Conservation (phyloP, 1,140 invertebrate genomes). For the Radopholus similis region DNA sequence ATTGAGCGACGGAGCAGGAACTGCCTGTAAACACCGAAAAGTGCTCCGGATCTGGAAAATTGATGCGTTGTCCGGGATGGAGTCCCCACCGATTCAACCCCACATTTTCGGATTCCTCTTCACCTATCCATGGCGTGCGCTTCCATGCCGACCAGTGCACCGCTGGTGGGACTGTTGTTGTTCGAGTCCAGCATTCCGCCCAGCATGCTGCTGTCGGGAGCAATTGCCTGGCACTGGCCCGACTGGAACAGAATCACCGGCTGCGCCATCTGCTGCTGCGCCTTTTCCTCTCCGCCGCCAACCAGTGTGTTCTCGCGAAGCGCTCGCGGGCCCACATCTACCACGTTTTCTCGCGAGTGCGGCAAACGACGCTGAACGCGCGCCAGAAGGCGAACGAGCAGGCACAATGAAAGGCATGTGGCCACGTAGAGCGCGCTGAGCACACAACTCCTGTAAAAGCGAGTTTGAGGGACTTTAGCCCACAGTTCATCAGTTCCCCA, state of each 20-base stretch:
- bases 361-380: constrained; percentile 2
- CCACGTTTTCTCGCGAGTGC: neutral
- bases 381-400: constrained; percentile 13
- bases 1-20: neutral
- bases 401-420: constrained; percentile 8
- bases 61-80: neutral
- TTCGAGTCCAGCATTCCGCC: neutral
- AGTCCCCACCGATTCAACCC: no score
- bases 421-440: constrained; percentile 9
- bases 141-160: no score
- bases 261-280: neutral
- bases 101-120: no score
- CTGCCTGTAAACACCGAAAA: neutral
- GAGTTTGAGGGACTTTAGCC: neutral
- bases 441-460: constrained; percentile 17
- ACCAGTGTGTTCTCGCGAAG: neutral
- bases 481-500: neutral
- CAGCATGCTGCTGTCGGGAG: neutral
- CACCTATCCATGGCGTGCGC: neutral
- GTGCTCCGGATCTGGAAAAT: neutral
- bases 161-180: no score
- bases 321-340: no score
- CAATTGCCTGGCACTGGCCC: neutral
- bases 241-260: neutral
- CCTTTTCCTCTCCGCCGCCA: neutral